Percentiles rank a stretch among this genome's conserved stretches.
phyloP scores from a whole-genome alignment of 1,140 invertebrate genomes.

The Aphelinus certus region DNA sequence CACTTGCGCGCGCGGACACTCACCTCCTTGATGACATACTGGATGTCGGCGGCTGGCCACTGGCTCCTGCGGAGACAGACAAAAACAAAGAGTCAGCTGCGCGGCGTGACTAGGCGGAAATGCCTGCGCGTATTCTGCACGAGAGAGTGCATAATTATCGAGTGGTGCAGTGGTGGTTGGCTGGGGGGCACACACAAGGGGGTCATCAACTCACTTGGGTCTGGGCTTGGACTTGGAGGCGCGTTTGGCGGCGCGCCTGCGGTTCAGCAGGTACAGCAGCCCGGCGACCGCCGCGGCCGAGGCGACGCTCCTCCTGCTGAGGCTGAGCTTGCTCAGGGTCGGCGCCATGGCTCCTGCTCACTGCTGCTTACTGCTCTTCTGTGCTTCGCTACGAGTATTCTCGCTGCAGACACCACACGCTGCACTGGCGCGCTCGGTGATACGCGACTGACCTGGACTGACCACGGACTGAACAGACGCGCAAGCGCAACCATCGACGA shows the following conservation, averaged over 20 bases:
- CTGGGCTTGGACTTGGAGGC: conserved; percentile 20
- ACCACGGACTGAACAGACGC: too few relatives aligned
- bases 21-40: conserved; percentile 79
- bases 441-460: too few relatives aligned
- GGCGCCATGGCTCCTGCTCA: conserved; percentile 67
- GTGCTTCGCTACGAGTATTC: too few relatives aligned
- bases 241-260: conserved; percentile 49
- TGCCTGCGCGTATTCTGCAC: not conserved
- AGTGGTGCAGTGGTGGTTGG: too few relatives aligned
- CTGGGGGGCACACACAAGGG: not conserved
- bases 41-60: conserved; percentile 67
- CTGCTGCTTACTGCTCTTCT: too few relatives aligned
- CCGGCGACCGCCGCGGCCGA: conserved; percentile 67
- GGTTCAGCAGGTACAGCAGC: conserved; percentile 68
- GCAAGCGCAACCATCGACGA: too few relatives aligned
- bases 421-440: too few relatives aligned
- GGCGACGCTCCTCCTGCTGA: conserved; percentile 67
- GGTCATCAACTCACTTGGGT: too few relatives aligned
- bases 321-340: conserved; percentile 69
- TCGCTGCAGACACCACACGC: too few relatives aligned
- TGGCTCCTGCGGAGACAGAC: conserved; percentile 47
- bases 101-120: not conserved
- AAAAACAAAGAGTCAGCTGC: conserved; percentile 16
- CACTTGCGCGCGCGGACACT: conserved; percentile 20
- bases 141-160: too few relatives aligned